A percentile compares a stretch with the other conserved stretches of the same genome.
phyloP scores from a whole-genome alignment of 2,797 vertebrate genomes.

The Falco rusticolus region DNA sequence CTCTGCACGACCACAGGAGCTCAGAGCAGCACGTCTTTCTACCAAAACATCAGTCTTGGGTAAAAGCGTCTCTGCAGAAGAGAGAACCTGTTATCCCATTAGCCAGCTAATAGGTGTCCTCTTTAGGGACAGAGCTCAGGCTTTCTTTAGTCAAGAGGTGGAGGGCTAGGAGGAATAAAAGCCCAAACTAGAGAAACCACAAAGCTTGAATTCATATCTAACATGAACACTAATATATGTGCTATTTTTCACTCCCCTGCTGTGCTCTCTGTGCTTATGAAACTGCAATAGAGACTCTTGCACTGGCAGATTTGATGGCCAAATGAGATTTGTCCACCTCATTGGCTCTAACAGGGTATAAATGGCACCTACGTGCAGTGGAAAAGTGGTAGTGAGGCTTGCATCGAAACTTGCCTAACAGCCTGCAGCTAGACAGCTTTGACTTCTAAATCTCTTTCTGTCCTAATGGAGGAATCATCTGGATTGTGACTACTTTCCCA shows the following conservation, averaged over 20 bases:
- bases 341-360: not conserved
- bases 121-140: not conserved
- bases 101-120: not conserved
- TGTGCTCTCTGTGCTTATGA: not conserved
- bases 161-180: not conserved
- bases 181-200: not conserved
- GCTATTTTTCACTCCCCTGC: not conserved
- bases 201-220: not conserved
- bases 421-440: constrained; percentile 57
- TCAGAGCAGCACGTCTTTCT: not conserved
- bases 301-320: not conserved
- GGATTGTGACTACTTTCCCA: constrained; percentile 58
- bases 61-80: not conserved
- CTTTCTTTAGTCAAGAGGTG: not conserved
- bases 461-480: constrained; percentile 55
- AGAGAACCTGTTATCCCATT: not conserved
- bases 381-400: not conserved
- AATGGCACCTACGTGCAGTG: not conserved
- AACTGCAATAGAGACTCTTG: not conserved
- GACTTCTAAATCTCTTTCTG: constrained; percentile 55
- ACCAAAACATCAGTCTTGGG: not conserved
- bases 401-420: constrained; percentile 49
- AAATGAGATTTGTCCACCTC: constrained; percentile 5
- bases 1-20: not conserved
- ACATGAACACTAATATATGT: not conserved